Conservation (phyloP, 2,888 invertebrate genomes). For the Meta bourneti region DNA sequence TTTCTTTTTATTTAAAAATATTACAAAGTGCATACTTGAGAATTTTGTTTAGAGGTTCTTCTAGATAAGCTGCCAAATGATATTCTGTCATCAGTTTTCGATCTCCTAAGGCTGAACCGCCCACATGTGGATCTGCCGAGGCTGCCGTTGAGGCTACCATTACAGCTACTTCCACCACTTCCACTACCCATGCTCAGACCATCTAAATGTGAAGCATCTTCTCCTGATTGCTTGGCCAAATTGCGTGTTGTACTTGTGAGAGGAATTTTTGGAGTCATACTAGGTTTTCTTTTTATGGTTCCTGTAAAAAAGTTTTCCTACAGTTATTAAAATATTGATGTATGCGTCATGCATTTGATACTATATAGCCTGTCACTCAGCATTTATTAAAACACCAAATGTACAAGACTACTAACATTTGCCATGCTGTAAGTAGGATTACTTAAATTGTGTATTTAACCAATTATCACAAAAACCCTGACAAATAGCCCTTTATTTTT, state of each 20-base stretch:
- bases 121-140: constrained; percentile 75
- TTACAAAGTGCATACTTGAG: constrained; percentile 46
- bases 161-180: constrained; percentile 71
- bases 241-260: constrained; percentile 95
- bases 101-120: constrained; percentile 76
- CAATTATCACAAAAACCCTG: no score
- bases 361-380: no score
- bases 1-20: background rate
- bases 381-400: no score
- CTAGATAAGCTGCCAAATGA: constrained; percentile 67
- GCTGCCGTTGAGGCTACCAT: constrained; percentile 74
- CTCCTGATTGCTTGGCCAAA: constrained; percentile 88
- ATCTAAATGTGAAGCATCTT: constrained; percentile 83
- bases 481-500: no score
- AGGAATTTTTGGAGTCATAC: constrained; percentile 89
- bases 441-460: no score
- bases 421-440: no score
- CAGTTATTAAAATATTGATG: background rate
- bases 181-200: constrained; percentile 70
- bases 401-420: no score
- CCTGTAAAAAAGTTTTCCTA: constrained; percentile 24
- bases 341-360: no score
- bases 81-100: constrained; percentile 77
- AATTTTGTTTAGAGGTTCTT: constrained; percentile 38
- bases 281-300: constrained; percentile 95